Evolutionary conservation across 2,113 vertebrate genomes (phyloP).

Genomic region (Craseonycteris thonglongyai): DNA sequence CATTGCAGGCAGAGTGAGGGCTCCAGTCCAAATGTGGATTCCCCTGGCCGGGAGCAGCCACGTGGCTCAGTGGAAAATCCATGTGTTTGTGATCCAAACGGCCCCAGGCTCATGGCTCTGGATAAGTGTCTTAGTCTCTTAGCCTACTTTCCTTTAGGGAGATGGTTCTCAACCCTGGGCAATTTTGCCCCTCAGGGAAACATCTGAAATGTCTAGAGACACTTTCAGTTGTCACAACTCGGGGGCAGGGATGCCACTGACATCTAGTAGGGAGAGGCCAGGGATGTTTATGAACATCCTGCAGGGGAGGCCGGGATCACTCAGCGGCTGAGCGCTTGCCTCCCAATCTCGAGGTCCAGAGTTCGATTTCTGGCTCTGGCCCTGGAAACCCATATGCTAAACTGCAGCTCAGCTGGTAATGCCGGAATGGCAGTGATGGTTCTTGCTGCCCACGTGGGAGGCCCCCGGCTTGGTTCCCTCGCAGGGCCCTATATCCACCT

Average conservation of each 20-base stretch:
- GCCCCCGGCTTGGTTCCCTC: no score
- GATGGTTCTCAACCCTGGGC: neutral
- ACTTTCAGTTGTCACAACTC: neutral
- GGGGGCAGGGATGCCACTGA: neutral
- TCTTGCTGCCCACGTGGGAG: no score
- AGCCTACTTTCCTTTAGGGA: neutral
- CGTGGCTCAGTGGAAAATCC: neutral
- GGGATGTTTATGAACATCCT: neutral
- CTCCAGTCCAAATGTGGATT: no score
- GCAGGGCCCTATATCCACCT: no score
- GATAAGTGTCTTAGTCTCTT: neutral
- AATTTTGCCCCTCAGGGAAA: neutral
- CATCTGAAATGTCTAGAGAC: neutral
- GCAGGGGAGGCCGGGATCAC: no score
- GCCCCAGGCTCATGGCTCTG: neutral
- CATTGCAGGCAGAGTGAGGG: neutral
- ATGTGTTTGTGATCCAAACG: accelerated
- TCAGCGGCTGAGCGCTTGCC: no score
- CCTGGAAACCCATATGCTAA: no score
- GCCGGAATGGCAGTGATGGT: no score
- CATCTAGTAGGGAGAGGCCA: neutral
- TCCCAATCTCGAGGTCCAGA: no score
- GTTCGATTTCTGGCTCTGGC: no score
- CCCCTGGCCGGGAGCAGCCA: neutral
- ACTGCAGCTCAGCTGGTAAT: no score